Percentiles rank a stretch among this genome's conserved stretches.
phyloP scores from a whole-genome alignment of 2,797 vertebrate species.

The Cygnus olor region DNA sequence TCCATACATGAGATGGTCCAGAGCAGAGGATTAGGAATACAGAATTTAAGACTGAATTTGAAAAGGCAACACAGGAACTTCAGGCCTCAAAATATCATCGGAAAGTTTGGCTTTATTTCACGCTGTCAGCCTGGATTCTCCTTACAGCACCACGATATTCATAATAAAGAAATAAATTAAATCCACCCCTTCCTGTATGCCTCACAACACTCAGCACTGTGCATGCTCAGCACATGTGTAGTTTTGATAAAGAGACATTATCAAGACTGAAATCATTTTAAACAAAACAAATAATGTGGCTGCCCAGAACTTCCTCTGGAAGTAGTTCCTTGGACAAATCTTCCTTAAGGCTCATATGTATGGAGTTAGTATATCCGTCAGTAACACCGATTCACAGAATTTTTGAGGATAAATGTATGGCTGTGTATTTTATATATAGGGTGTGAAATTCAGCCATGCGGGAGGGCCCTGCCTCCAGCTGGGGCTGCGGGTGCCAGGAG shows the following conservation, averaged over 20 bases:
- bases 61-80: slow-evolving; percentile 40
- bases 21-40: slow-evolving; percentile 23
- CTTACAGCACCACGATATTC: slow-evolving; percentile 8
- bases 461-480: neutral
- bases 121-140: neutral
- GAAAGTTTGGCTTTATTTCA: slow-evolving; percentile 39
- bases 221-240: slow-evolving; percentile 51
- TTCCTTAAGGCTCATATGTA: slow-evolving; percentile 15
- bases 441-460: neutral
- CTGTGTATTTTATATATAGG: slow-evolving; percentile 30
- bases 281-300: slow-evolving; percentile 68
- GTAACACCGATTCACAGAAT: neutral
- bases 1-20: slow-evolving; percentile 45
- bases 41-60: neutral
- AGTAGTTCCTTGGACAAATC: slow-evolving; percentile 45
- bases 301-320: slow-evolving; percentile 62
- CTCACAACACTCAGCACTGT: slow-evolving; percentile 12
- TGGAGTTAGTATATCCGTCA: neutral
- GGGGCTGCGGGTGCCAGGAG: neutral
- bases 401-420: neutral
- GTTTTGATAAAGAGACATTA: slow-evolving; percentile 60
- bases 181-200: slow-evolving; percentile 37
- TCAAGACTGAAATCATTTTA: slow-evolving; percentile 52
- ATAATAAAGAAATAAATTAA: slow-evolving; percentile 63
- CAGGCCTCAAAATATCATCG: slow-evolving; percentile 10